A percentile compares a stretch with the other conserved stretches of the same genome.
Evolutionary conservation across 1,140 invertebrate species (phyloP).

Genomic region (Bicyclus anynana): DNA sequence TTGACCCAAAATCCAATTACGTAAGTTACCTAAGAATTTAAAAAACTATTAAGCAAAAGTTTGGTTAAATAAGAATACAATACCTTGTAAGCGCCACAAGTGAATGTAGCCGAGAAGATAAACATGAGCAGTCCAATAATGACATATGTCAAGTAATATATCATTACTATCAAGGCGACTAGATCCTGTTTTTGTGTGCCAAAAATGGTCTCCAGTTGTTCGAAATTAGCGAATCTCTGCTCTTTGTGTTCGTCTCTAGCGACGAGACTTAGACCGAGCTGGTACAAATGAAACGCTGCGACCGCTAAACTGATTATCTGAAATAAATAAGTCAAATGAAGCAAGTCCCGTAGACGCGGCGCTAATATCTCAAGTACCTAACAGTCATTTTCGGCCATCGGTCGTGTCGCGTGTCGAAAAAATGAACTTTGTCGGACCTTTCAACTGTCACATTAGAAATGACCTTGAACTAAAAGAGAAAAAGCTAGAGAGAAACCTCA

Average conservation of each 20-base stretch:
- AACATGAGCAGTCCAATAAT: slow-evolving; percentile 49
- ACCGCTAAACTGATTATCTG: slow-evolving; percentile 58
- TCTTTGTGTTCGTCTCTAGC: slow-evolving; percentile 36
- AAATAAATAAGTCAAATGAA: slow-evolving; percentile 30
- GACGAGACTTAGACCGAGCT: slow-evolving; percentile 40
- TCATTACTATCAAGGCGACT: slow-evolving; percentile 37
- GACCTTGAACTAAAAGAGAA: too few species aligned
- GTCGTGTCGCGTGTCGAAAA: too few species aligned
- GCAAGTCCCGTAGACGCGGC: too few species aligned
- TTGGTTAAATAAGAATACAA: too few species aligned
- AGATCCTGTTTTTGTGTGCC: slow-evolving; percentile 40
- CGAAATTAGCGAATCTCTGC: slow-evolving; percentile 53
- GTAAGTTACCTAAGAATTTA: too few species aligned
- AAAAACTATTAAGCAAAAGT: too few species aligned
- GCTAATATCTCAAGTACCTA: slow-evolving; percentile 2
- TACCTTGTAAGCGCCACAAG: slow-evolving; percentile 59
- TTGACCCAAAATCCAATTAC: too few species aligned
- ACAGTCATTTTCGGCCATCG: too few species aligned
- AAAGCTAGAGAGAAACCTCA: too few species aligned
- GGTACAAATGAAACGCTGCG: slow-evolving; percentile 48
- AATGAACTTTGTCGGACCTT: too few species aligned
- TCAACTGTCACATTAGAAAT: too few species aligned
- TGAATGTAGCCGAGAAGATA: slow-evolving; percentile 48
- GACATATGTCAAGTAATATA: slow-evolving; percentile 55
- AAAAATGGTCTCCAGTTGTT: slow-evolving; percentile 56